Evolutionary conservation across 2,797 vertebrate genomes (phyloP).

Genomic region (Nyctalus aviator): DNA sequence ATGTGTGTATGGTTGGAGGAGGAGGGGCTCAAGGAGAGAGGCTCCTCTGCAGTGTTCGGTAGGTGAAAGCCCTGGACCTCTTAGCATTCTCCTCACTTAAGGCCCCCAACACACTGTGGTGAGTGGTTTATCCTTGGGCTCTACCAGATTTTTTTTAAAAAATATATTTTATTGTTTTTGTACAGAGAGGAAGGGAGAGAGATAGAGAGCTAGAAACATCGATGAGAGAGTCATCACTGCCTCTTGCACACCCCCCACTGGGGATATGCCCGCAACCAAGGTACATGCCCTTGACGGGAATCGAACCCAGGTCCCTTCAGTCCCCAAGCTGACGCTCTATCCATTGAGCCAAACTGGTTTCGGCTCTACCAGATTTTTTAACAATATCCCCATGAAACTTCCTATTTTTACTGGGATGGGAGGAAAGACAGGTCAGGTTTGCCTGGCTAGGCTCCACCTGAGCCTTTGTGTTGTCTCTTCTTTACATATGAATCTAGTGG

Average conservation of each 20-base stretch:
- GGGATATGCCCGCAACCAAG: too few relatives aligned
- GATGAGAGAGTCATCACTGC: too few relatives aligned
- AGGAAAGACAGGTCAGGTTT: background rate
- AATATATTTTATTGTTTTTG: too few relatives aligned
- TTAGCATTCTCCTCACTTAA: background rate
- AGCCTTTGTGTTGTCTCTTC: conserved; percentile 6
- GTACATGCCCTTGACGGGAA: too few relatives aligned
- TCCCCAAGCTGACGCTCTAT: too few relatives aligned
- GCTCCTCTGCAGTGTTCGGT: background rate
- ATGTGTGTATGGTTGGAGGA: background rate
- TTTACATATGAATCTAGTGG: background rate
- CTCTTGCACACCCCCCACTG: too few relatives aligned
- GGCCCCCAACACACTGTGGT: background rate
- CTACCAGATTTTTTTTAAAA: background rate
- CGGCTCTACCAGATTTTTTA: background rate
- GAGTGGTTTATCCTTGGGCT: conserved; percentile 19
- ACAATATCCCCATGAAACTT: background rate
- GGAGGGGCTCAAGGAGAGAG: background rate
- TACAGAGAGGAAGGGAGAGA: too few relatives aligned
- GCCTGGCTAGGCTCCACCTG: background rate
- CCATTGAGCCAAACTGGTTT: too few relatives aligned
- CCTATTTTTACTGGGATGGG: background rate
- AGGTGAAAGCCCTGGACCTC: background rate
- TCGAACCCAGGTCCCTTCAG: too few relatives aligned
- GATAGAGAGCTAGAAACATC: too few relatives aligned